Percentiles rank a stretch among this genome's conserved stretches.
Conservation (phyloP, 1,140 invertebrate genomes). For the Ostrea denselamellosa region DNA sequence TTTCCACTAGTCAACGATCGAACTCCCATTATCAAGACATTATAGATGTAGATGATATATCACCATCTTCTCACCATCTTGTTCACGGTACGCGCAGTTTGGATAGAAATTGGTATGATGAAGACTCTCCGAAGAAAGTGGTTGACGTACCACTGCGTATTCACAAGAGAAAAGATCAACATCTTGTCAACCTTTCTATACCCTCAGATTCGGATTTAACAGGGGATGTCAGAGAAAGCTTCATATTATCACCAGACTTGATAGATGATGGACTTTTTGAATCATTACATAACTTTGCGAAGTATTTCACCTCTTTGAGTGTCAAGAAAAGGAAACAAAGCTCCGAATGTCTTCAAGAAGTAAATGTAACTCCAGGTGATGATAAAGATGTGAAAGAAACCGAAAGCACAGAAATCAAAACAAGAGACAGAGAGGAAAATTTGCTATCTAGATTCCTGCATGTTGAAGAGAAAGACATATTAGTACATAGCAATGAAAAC, state of each 20-base stretch:
- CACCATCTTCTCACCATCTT: background rate
- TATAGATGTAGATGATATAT: background rate
- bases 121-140: background rate
- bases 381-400: background rate
- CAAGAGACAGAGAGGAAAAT: background rate
- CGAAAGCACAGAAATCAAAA: background rate
- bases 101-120: background rate
- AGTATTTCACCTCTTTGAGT: constrained; percentile 6
- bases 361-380: background rate
- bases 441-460: background rate
- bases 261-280: background rate
- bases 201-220: background rate
- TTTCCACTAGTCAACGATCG: background rate
- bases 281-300: background rate
- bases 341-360: background rate
- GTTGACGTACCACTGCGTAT: background rate
- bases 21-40: constrained; percentile 12
- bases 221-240: background rate
- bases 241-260: background rate
- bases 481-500: background rate
- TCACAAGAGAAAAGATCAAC: constrained; percentile 4
- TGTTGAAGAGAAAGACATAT: too few relatives aligned
- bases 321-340: background rate
- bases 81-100: background rate
- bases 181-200: background rate